Evolutionary conservation across 2,113 vertebrate species (phyloP), one percentile per base, ranked within the genome.

Genomic region (Limanda limanda): DNA sequence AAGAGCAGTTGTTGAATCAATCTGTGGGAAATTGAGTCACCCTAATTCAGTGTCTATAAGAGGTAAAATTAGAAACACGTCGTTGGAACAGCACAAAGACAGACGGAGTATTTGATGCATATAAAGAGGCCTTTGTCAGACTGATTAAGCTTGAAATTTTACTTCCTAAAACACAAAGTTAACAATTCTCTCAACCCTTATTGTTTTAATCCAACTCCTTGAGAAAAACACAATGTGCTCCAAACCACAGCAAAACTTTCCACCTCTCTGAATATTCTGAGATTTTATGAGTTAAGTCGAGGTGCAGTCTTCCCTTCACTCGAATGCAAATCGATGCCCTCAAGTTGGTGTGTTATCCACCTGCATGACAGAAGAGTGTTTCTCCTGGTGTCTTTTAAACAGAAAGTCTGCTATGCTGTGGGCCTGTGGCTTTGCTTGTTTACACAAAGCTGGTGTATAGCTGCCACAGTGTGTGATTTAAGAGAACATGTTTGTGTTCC

Each of bases 21-120:
- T 81, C 71, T 51, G 74, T 31, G 54, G 76, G 42, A 60, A 87
- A 92, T 42, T 66, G 70, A 82, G 63, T 71, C 81, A 77, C 47
- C 37, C 54, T 74, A 69, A 70, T 68, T 82, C 27, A 68, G 55
- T 51, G 65, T 61, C 40, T 77, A 25, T 27, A 67, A 76, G 59
- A 77, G 18, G 73, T 42, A 47, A 69, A 40, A 70, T 64, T 3
- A 72, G 48, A 77, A 60, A 55, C 9, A 3, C n/a, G 42, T 15
- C 3, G 15, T 18, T 20, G 51, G 52, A 77, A 42, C 23, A 25
- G 42, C 25, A 79, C 23, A 24, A 24, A 55, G 4, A 61, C 15
- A 68, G 18, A 42, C 57, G 58, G 52, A n/a, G 27, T 21, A 25
- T 45, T 56, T 12, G 2, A 31, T 47, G 40, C 56, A 42, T 47